Evolutionary conservation across 2,797 vertebrate species (phyloP).

Genomic region (Tolypeutes matacus): DNA sequence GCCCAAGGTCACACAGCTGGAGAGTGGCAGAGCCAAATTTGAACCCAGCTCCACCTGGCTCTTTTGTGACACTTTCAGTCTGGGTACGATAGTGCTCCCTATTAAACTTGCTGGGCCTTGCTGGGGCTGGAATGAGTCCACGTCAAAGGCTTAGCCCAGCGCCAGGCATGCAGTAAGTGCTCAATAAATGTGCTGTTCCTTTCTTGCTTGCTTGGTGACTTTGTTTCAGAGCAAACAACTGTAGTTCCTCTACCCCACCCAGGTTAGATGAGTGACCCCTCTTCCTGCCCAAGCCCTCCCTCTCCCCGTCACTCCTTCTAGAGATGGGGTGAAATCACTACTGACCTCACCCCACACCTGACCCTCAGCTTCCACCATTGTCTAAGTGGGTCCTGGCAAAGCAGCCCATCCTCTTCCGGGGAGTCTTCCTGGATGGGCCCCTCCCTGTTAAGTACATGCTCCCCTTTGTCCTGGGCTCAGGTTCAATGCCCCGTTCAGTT

Average conservation of each 20-base stretch:
- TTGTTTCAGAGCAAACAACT: neutral
- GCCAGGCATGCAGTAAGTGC: neutral
- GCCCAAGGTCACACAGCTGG: neutral
- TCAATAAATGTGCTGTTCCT: neutral
- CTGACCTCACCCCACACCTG: neutral
- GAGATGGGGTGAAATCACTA: neutral
- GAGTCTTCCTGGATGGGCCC: neutral
- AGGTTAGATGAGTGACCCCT: neutral
- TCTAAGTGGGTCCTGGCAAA: neutral
- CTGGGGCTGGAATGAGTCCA: neutral
- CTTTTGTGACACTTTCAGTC: neutral
- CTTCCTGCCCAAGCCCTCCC: neutral
- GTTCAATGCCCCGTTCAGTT: fast-evolving
- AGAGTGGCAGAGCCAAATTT: neutral
- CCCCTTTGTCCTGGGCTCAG: neutral
- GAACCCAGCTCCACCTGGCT: neutral
- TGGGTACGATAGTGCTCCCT: neutral
- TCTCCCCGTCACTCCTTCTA: too few relatives aligned
- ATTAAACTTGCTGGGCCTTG: neutral
- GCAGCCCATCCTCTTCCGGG: neutral
- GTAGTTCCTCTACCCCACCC: too few relatives aligned
- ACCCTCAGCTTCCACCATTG: neutral
- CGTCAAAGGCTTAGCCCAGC: neutral
- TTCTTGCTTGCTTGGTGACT: neutral
- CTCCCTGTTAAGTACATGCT: neutral